Percentiles rank a stretch among this genome's conserved stretches.
phyloP scores from a whole-genome alignment of 2,888 invertebrate species.

The Ochlodes sylvanus region DNA sequence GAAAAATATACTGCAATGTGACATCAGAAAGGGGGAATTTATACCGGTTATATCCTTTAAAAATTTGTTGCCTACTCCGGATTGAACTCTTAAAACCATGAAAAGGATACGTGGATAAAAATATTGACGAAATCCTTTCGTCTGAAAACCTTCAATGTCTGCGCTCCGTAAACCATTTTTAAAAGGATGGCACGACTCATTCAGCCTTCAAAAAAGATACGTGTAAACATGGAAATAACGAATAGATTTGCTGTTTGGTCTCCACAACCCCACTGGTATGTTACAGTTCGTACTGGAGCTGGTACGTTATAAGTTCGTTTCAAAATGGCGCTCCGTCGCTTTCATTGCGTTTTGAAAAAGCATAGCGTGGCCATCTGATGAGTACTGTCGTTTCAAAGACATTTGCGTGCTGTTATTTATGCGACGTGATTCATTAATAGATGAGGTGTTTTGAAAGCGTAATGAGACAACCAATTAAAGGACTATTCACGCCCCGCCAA shows the following conservation, averaged over 20 bases:
- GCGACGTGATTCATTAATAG: constrained; percentile 34
- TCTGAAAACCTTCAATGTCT: constrained; percentile 13
- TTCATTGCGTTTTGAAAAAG: constrained; percentile 11
- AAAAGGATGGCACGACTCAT: constrained; percentile 7
- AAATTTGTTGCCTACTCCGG: no score
- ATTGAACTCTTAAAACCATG: no score
- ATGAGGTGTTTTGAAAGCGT: constrained; percentile 36
- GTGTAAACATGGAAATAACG: constrained; percentile 26
- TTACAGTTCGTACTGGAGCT: neutral
- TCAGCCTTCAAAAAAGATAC: constrained; percentile 16
- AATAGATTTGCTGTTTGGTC: constrained; percentile 18
- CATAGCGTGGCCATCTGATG: constrained; percentile 11
- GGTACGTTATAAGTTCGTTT: constrained; percentile 17
- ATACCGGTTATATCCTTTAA: no score
- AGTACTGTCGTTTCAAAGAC: constrained; percentile 22
- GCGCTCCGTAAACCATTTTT: constrained; percentile 13
- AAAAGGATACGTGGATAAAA: constrained; percentile 2
- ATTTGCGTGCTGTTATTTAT: constrained; percentile 23
- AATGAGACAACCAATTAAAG: constrained; percentile 38
- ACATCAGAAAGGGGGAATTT: no score
- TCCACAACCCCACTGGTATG: constrained; percentile 9
- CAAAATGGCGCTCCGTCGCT: constrained; percentile 16
- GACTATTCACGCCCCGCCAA: constrained; percentile 30
- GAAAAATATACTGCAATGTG: no score
- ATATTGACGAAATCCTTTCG: constrained; percentile 19